Conservation (phyloP, 92 coral and sea anemone genomes). For the Porites evermanni region DNA sequence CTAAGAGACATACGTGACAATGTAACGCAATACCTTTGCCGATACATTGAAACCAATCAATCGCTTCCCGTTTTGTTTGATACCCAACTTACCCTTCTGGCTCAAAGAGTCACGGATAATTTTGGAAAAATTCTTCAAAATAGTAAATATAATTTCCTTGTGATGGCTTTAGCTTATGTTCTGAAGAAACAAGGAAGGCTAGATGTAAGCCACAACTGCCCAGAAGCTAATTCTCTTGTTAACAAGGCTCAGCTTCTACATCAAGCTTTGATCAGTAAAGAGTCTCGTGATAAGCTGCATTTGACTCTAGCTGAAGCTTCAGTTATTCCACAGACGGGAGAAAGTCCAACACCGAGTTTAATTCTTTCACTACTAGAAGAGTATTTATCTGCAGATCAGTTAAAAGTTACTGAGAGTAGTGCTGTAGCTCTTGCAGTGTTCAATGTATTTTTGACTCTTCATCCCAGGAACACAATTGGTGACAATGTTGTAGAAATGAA, state of each 20-base stretch:
- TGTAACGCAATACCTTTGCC: slow-evolving; percentile 64
- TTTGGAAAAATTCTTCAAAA: slow-evolving; percentile 59
- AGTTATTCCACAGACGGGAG: background rate
- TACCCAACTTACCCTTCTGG: slow-evolving; percentile 36
- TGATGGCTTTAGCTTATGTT: slow-evolving; percentile 72
- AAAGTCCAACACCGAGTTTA: slow-evolving; percentile 32
- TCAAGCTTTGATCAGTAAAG: background rate
- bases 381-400: slow-evolving; percentile 58
- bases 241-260: slow-evolving; percentile 63
- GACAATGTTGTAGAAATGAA: slow-evolving; percentile 22
- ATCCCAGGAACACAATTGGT: slow-evolving; percentile 44
- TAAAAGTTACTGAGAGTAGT: slow-evolving; percentile 81
- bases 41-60: slow-evolving; percentile 73
- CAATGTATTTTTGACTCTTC: slow-evolving; percentile 69
- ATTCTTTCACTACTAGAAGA: slow-evolving; percentile 66
- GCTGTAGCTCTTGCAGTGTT: slow-evolving; percentile 82
- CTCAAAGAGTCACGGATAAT: slow-evolving; percentile 53
- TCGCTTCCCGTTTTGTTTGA: slow-evolving; percentile 80
- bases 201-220: background rate
- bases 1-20: slow-evolving; percentile 59
- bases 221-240: slow-evolving; percentile 48
- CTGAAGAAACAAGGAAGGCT: slow-evolving; percentile 50
- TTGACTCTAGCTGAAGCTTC: slow-evolving; percentile 14
- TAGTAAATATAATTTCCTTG: slow-evolving; percentile 79
- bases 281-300: background rate